These are phyloP conservation scores for Drosophila prosaltans DNA, from an alignment of 1,140 invertebrate genomes.

Conservation along the genomic window DNA sequence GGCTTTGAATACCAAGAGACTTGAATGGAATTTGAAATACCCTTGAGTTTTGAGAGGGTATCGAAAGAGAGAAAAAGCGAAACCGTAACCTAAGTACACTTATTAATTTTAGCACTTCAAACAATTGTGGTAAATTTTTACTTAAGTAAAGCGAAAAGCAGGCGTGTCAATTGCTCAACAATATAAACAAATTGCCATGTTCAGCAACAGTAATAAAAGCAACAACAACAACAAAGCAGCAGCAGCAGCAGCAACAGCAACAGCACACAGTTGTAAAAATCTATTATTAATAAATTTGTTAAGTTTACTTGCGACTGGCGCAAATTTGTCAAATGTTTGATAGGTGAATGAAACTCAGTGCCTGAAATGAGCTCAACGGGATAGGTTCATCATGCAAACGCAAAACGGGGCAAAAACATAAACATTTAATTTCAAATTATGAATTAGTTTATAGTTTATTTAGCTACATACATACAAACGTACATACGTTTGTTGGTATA, in stretches of 20 bases:
- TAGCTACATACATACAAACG: slow-evolving; percentile 1
- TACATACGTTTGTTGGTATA: background rate
- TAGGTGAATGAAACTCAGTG: background rate
- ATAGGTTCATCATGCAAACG: background rate
- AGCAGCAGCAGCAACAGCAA: background rate
- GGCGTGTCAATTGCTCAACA: slow-evolving; percentile 76
- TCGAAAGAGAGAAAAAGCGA: slow-evolving; percentile 53
- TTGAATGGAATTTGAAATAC: slow-evolving; percentile 23
- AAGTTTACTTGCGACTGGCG: slow-evolving; percentile 37
- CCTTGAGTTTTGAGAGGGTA: slow-evolving; percentile 48
- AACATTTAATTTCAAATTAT: slow-evolving; percentile 28
- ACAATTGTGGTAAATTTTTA: slow-evolving; percentile 70
- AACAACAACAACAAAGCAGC: background rate
- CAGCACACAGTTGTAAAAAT: slow-evolving; percentile 9
- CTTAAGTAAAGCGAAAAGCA: slow-evolving; percentile 53
- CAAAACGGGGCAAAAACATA: background rate
- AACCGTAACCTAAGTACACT: slow-evolving; percentile 58
- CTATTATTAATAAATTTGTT: slow-evolving; percentile 54
- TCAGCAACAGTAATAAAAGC: slow-evolving; percentile 1
- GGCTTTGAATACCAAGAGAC: slow-evolving; percentile 6
- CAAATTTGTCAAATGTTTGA: slow-evolving; percentile 47
- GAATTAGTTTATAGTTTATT: slow-evolving; percentile 15
- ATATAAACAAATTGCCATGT: slow-evolving; percentile 7
- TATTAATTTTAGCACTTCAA: slow-evolving; percentile 75
- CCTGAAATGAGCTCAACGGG: background rate